Evolutionary conservation across 92 coral and sea anemone genomes (phyloP).

Genomic region (Parazoanthus swiftii): DNA sequence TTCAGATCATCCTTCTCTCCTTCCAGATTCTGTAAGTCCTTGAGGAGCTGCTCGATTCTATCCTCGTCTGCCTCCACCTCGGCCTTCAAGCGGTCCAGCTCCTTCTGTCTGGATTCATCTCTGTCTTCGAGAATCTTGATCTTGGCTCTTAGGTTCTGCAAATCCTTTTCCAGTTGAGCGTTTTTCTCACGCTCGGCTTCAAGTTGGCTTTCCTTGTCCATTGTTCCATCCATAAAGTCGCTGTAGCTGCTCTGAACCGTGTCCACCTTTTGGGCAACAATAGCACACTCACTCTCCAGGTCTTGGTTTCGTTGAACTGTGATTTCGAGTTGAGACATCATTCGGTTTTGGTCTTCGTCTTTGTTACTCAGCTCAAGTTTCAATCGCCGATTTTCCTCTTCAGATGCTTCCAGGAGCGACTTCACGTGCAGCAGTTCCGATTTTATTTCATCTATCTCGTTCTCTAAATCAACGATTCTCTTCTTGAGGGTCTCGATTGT

Average conservation of each 20-base stretch:
- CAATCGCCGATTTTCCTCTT: conserved; percentile 82
- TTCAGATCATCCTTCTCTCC: conserved; percentile 78
- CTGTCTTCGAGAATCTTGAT: conserved; percentile 65
- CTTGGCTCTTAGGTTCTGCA: conserved; percentile 54
- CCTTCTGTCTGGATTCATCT: conserved; percentile 73
- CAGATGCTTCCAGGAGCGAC: conserved; percentile 73
- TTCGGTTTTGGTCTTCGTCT: conserved; percentile 84
- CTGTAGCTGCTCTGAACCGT: conserved; percentile 73
- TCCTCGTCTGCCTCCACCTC: conserved; percentile 81
- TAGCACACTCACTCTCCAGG: conserved; percentile 75
- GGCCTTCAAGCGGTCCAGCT: conserved; percentile 88
- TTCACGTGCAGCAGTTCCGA: conserved; percentile 83
- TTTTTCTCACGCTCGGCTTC: conserved; percentile 81
- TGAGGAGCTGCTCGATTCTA: conserved; percentile 58
- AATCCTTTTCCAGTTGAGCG: conserved; percentile 78
- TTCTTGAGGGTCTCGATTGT: conserved; percentile 77
- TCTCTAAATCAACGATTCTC: conserved; percentile 71
- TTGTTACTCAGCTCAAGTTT: conserved; percentile 67
- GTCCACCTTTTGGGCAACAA: conserved; percentile 71
- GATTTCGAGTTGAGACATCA: conserved; percentile 68
- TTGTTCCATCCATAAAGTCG: conserved; percentile 68
- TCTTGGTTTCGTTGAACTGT: conserved; percentile 73
- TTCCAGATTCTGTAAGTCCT: conserved; percentile 71
- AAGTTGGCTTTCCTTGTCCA: conserved; percentile 56
- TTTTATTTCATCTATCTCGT: conserved; percentile 82